Evolutionary conservation across 2,888 invertebrate species (phyloP).

Genomic region (Loripinus fragilis): DNA sequence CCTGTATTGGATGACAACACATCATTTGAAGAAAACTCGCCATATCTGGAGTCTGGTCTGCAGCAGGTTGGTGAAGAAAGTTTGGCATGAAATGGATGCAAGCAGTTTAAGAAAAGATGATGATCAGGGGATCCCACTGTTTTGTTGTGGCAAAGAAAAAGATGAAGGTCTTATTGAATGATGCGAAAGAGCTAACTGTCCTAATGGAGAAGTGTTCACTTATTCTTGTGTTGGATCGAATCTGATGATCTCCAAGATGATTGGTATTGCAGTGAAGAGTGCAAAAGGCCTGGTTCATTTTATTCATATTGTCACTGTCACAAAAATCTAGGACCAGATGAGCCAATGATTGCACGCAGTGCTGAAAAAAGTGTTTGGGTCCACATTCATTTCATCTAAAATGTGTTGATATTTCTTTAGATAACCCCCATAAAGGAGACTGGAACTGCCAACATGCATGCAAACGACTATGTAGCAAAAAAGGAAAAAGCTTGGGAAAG

Average conservation of each 20-base stretch:
- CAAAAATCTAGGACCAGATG: conserved; percentile 38
- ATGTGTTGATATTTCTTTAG: conserved; percentile 21
- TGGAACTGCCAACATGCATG: conserved; percentile 13
- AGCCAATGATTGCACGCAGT: conserved; percentile 51
- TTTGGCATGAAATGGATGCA: conserved; percentile 31
- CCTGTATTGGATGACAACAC: neutral
- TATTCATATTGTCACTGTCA: conserved; percentile 43
- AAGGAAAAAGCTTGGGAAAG: conserved; percentile 12
- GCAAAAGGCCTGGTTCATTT: neutral
- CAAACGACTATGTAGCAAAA: neutral
- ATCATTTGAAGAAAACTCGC: neutral
- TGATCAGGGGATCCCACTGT: neutral
- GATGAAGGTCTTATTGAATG: conserved; percentile 40
- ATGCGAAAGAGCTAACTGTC: conserved; percentile 25
- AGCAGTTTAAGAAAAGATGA: neutral
- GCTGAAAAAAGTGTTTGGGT: conserved; percentile 40
- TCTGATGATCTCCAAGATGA: conserved; percentile 22
- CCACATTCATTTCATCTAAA: conserved; percentile 27
- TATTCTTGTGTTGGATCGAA: conserved; percentile 41
- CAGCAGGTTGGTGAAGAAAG: conserved; percentile 12
- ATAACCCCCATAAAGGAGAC: conserved; percentile 20
- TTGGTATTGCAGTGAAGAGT: conserved; percentile 43
- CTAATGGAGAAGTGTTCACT: conserved; percentile 43
- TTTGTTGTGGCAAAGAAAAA: conserved; percentile 34
- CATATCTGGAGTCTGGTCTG: conserved; percentile 17